Evolutionary conservation across 2,888 invertebrate genomes (phyloP), one percentile per base, ranked within the genome.

Genomic region (Hypselothyrea guttata): DNA sequence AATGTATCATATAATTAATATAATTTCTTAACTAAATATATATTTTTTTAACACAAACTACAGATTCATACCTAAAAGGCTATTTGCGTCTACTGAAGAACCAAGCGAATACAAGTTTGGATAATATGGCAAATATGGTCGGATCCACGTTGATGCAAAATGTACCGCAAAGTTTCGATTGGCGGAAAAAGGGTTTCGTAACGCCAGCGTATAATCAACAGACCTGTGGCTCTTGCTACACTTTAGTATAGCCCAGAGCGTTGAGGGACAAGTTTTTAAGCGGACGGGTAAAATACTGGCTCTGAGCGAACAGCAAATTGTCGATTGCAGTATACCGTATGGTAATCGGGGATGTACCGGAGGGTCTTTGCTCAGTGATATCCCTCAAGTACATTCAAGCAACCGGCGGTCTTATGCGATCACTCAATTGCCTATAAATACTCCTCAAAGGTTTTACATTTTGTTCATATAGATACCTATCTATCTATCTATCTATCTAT

Each of bases 221-320:
- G 63, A 92, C 93, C 5, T 97, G 97, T 83, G 97, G 97, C 0
- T 95, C 96, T 0, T 98, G 97, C 86, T 98, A 97, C 90, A 97
- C 97, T 0, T 97, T 86, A 95, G 96, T 27, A 92, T 97, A 34
- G 92, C 94, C 0, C 93, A 93, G 62, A 94, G 93, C 8, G 87
- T 96, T 35, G 93, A 94, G 72, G 96, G 94, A 0, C 95, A 96
- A 88, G 90, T 95, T 13, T 95, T 94, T 73, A 94, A 93, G 79
- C 90, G 92, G 58, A 94, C 94, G 0, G 92, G 93, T 0, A 91
- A 91, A 53, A 90, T 95, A 76, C 90, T 94, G 0, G 92, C 92
- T 7, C 88, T 95, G 1, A 94, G 96, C 84, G 93, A 93, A 42
- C 96, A 97, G 77, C 96, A 96, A 89, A 92, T 97, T 62, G 92